Conservation (phyloP, 1,140 invertebrate genomes). For the Nephila pilipes region DNA sequence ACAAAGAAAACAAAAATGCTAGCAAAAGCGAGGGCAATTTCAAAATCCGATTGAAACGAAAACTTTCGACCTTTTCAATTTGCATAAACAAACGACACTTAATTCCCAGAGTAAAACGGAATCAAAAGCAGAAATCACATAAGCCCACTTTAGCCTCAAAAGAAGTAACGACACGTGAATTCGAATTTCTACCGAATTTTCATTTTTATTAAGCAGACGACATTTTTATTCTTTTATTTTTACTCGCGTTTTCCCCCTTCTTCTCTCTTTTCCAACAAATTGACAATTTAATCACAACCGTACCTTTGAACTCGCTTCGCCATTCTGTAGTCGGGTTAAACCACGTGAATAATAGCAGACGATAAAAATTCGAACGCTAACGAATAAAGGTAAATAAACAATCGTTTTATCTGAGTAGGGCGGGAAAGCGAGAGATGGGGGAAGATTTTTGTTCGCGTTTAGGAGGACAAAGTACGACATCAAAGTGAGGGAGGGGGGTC, state of each 20-base stretch:
- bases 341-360: conserved; percentile 64
- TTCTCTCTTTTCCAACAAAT: conserved; percentile 59
- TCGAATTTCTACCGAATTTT: conserved; percentile 63
- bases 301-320: conserved; percentile 46
- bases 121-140: conserved; percentile 54
- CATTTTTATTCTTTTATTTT: conserved; percentile 31
- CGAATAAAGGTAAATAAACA: conserved; percentile 70
- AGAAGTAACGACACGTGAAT: conserved; percentile 67
- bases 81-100: conserved; percentile 73
- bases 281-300: conserved; percentile 65
- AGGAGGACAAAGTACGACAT: conserved; percentile 57
- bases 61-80: conserved; percentile 74
- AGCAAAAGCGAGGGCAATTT: conserved; percentile 57
- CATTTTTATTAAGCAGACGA: conserved; percentile 51
- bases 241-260: neutral
- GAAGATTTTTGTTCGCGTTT: conserved; percentile 1
- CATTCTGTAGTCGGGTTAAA: conserved; percentile 45
- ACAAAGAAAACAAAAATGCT: conserved; percentile 28
- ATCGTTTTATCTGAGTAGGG: conserved; percentile 59
- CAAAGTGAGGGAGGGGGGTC: conserved; percentile 30
- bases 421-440: neutral
- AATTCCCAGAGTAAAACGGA: conserved; percentile 62
- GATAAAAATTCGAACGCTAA: conserved; percentile 54
- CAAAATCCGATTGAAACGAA: conserved; percentile 71
- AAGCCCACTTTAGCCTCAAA: conserved; percentile 58